Percentiles rank a stretch among this genome's conserved stretches.
Evolutionary conservation across 2,888 invertebrate species (phyloP).

Genomic region (Anarsia innoxiella): DNA sequence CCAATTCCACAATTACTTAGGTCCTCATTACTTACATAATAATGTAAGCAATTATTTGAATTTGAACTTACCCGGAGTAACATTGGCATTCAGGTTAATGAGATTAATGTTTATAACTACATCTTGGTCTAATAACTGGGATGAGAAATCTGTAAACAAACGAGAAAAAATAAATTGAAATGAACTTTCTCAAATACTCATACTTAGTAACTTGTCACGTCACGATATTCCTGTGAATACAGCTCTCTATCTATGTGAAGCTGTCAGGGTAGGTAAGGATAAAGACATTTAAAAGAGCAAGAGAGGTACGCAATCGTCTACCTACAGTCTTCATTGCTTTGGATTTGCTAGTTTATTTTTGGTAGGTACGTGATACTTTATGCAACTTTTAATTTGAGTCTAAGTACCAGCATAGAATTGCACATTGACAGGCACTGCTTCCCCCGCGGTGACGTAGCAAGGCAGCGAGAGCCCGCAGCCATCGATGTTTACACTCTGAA

Average conservation of each 20-base stretch:
- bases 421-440: slow-evolving; percentile 44
- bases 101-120: slow-evolving; percentile 54
- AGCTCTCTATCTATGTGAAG: no score
- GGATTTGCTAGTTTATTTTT: no score
- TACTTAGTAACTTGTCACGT: no score
- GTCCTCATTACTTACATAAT: slow-evolving; percentile 1
- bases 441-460: slow-evolving; percentile 55
- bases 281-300: no score
- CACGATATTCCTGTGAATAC: no score
- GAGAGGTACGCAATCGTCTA: not conserved
- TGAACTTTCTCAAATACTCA: no score
- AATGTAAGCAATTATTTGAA: no score
- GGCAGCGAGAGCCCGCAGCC: slow-evolving; percentile 50
- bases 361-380: no score
- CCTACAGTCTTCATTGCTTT: not conserved
- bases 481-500: slow-evolving; percentile 47
- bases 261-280: no score
- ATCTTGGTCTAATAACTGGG: slow-evolving; percentile 48
- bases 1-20: no score
- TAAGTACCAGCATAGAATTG: slow-evolving; percentile 46
- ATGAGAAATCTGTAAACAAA: slow-evolving; percentile 50
- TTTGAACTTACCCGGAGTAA: slow-evolving; percentile 44
- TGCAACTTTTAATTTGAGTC: not conserved
- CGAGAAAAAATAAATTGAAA: no score
- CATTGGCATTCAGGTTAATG: slow-evolving; percentile 40